A percentile compares a stretch with the other conserved stretches of the same genome.
These are phyloP conservation scores for Promerops cafer DNA, from an alignment of 2,113 vertebrate species.

Conservation along the genomic window DNA sequence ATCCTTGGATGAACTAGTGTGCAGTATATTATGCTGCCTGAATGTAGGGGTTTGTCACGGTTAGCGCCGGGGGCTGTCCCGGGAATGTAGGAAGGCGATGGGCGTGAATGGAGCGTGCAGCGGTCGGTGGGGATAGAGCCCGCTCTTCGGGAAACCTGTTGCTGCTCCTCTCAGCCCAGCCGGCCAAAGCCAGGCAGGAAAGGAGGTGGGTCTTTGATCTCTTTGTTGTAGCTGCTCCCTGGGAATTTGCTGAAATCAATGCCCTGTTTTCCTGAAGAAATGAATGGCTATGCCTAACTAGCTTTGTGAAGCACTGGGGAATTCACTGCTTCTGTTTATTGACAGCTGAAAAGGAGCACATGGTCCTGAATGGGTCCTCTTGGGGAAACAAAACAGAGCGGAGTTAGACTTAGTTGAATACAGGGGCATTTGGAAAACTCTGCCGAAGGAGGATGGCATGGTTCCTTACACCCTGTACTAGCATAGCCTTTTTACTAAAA, in stretches of 20 bases:
- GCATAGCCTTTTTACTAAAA: slow-evolving; percentile 40
- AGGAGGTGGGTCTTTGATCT: slow-evolving; percentile 78
- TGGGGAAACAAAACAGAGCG: slow-evolving; percentile 72
- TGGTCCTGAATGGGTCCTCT: slow-evolving; percentile 73
- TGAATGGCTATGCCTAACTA: slow-evolving; percentile 77
- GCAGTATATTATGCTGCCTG: slow-evolving; percentile 68
- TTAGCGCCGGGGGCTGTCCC: slow-evolving; percentile 61
- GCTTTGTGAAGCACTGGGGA: slow-evolving; percentile 72
- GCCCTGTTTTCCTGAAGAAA: slow-evolving; percentile 76
- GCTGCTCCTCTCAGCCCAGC: slow-evolving; percentile 57
- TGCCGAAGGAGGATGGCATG: slow-evolving; percentile 45
- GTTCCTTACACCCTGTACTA: slow-evolving; percentile 58
- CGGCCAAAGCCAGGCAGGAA: slow-evolving; percentile 60
- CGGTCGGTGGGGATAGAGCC: slow-evolving; percentile 50
- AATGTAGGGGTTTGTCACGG: slow-evolving; percentile 70
- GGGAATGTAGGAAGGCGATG: slow-evolving; percentile 57
- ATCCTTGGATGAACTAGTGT: slow-evolving; percentile 71
- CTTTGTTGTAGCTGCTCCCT: slow-evolving; percentile 75
- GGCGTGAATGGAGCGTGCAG: slow-evolving; percentile 62
- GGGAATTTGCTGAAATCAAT: slow-evolving; percentile 79
- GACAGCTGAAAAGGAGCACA: slow-evolving; percentile 79
- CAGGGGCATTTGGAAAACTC: slow-evolving; percentile 66
- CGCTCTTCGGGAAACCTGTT: slow-evolving; percentile 62
- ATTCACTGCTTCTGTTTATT: slow-evolving; percentile 76
- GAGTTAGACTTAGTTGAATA: slow-evolving; percentile 72